These are phyloP conservation scores for Lepidonotus clava DNA, from an alignment of 2,888 invertebrate genomes.

Conservation along the genomic window DNA sequence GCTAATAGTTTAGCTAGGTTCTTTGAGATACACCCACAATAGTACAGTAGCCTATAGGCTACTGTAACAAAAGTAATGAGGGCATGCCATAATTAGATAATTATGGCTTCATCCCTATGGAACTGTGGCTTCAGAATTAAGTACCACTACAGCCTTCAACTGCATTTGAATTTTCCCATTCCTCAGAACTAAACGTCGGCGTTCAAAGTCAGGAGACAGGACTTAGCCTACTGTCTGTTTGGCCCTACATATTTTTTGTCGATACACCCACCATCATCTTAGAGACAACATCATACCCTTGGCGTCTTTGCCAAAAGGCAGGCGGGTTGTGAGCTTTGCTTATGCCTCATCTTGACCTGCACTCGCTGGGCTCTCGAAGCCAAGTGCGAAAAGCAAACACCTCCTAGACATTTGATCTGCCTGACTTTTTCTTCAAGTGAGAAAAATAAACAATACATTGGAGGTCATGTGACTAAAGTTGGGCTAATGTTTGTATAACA, in stretches of 20 bases:
- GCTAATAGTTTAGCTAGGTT: too few species aligned
- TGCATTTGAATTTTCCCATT: too few species aligned
- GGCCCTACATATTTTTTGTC: background rate
- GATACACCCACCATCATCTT: background rate
- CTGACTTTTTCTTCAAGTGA: slow-evolving; percentile 7
- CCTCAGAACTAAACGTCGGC: too few species aligned
- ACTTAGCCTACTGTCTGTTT: too few species aligned
- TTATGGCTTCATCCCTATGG: too few species aligned
- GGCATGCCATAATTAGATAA: too few species aligned
- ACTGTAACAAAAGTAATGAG: too few species aligned
- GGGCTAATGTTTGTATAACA: slow-evolving; percentile 22
- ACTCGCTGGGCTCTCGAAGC: background rate
- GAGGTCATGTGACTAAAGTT: slow-evolving; percentile 28
- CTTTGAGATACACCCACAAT: too few species aligned
- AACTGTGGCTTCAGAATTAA: too few species aligned
- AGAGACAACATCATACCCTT: background rate
- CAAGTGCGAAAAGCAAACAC: slow-evolving; percentile 28
- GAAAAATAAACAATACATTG: slow-evolving; percentile 17
- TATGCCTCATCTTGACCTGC: slow-evolving; percentile 1
- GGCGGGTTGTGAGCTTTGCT: background rate
- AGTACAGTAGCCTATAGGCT: too few species aligned
- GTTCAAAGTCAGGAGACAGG: too few species aligned
- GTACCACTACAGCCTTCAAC: too few species aligned
- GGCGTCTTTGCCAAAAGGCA: background rate
- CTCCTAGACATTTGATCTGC: background rate